phyloP scores from a whole-genome alignment of 1,140 invertebrate genomes.

The Yoshiicerus persimilis region DNA sequence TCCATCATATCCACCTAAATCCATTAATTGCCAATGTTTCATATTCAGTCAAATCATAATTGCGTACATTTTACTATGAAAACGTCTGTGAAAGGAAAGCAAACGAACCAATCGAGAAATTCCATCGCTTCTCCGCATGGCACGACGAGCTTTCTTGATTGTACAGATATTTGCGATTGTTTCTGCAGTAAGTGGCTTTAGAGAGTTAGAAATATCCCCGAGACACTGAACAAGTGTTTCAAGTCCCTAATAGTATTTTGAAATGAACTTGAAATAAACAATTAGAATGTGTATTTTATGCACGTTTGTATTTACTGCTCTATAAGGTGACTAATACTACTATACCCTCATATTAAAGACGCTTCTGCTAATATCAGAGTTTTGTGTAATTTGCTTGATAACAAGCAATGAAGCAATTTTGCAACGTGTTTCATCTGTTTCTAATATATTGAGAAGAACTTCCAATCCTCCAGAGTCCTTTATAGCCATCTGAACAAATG shows the following conservation, averaged over 20 bases:
- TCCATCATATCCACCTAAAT: constrained; percentile 56
- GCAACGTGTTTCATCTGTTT: constrained; percentile 68
- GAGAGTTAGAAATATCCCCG: constrained; percentile 74
- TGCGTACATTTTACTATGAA: not conserved
- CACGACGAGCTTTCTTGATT: constrained; percentile 79
- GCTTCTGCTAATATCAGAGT: constrained; percentile 29
- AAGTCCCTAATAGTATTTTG: constrained; percentile 38
- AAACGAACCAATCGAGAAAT: constrained; percentile 35
- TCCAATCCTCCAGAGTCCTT: constrained; percentile 85
- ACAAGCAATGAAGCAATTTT: constrained; percentile 42
- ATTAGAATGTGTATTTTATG: too few relatives aligned
- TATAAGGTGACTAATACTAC: not conserved
- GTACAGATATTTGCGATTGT: constrained; percentile 85
- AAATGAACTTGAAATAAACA: not conserved
- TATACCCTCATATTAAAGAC: constrained; percentile 47
- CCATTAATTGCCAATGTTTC: too few relatives aligned
- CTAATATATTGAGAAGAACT: constrained; percentile 86
- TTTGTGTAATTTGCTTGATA: constrained; percentile 34
- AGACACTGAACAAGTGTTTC: constrained; percentile 54
- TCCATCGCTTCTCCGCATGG: constrained; percentile 66
- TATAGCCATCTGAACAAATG: constrained; percentile 74
- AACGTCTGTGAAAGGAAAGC: not conserved
- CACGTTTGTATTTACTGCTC: too few relatives aligned
- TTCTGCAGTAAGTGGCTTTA: constrained; percentile 82
- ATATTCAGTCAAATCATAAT: not conserved